Evolutionary conservation across 2,113 vertebrate species (phyloP).

Genomic region (Lampris incognitus): DNA sequence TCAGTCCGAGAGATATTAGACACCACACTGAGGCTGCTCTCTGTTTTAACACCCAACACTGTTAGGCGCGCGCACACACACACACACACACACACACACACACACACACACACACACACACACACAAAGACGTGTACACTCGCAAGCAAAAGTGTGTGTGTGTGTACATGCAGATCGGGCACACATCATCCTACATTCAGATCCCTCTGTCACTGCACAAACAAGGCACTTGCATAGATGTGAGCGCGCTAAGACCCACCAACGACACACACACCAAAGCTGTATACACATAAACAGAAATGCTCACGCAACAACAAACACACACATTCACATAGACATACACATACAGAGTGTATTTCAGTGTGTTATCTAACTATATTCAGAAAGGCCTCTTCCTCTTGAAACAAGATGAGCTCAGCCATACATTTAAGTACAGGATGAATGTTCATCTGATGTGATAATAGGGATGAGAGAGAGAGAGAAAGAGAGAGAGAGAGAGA

Average conservation of each 20-base stretch:
- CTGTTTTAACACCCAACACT: background rate
- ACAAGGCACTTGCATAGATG: background rate
- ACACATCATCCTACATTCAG: too few relatives aligned
- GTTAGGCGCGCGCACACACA: constrained; percentile 17
- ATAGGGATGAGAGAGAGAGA: constrained; percentile 20
- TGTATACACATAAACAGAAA: background rate
- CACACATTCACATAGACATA: background rate
- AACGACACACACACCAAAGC: background rate
- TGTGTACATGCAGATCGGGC: too few relatives aligned
- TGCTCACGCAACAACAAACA: background rate
- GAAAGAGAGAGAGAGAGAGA: constrained; percentile 6
- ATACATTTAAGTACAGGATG: constrained; percentile 66
- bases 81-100: background rate
- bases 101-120: constrained; percentile 1
- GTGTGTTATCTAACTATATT: constrained; percentile 43
- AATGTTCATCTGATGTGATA: constrained; percentile 63
- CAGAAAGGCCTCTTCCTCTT: constrained; percentile 50
- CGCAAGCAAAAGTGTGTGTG: too few relatives aligned
- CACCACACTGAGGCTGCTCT: background rate
- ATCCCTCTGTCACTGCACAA: too few relatives aligned
- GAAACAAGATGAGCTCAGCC: constrained; percentile 65
- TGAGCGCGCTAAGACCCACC: background rate
- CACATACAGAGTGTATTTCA: background rate
- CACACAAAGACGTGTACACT: background rate
- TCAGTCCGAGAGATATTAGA: constrained; percentile 21